phyloP scores from a whole-genome alignment of 2,113 vertebrate species.

The rabbit (Oryctolagus cuniculus) region mOryCun1.1 NC_091434.1:103242501-103243000 shows the following conservation, averaged over 20 bases:
- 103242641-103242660: background rate
- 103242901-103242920: background rate
- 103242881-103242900: background rate
- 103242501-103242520: background rate
- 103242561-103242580: background rate
- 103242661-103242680: background rate
- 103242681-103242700: background rate
- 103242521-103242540: background rate
- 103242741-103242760: background rate
- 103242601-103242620: conserved; percentile 1
- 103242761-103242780: conserved; percentile 14
- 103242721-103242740: background rate
- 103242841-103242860: conserved; percentile 15
- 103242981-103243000: background rate
- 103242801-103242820: background rate
- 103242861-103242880: background rate
- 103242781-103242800: background rate
- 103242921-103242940: background rate
- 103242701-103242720: background rate
- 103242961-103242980: background rate
- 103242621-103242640: background rate
- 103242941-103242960: background rate
- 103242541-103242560: background rate
- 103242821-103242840: background rate
- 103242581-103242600: background rate